Evolutionary conservation across 2,113 vertebrate species (phyloP).

Genomic region (Caranx melampygus): DNA sequence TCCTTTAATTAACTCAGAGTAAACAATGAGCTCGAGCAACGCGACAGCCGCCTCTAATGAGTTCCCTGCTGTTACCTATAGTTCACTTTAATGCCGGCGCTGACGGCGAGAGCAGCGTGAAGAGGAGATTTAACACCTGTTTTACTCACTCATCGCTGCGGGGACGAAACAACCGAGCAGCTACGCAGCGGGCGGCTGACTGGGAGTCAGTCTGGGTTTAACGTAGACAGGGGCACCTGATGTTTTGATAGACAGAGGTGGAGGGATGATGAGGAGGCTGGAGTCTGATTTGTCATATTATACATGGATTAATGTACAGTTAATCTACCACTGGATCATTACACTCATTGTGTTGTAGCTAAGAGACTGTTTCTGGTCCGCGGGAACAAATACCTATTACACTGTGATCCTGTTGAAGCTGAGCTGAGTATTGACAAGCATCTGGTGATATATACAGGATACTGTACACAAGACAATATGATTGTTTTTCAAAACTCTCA

Average conservation of each 20-base stretch:
- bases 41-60: slow-evolving; percentile 34
- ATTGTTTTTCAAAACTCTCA: too few relatives aligned
- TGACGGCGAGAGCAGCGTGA: slow-evolving; percentile 17
- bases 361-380: too few relatives aligned
- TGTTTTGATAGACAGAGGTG: neutral
- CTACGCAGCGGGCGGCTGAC: neutral
- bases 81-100: slow-evolving; percentile 6
- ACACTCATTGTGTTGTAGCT: too few relatives aligned
- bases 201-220: slow-evolving; percentile 9
- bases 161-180: slow-evolving; percentile 25
- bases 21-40: slow-evolving; percentile 46
- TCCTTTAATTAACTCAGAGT: slow-evolving; percentile 61
- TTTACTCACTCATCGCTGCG: slow-evolving; percentile 27
- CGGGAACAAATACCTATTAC: too few relatives aligned
- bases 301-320: neutral
- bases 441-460: too few relatives aligned
- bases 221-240: neutral
- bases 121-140: slow-evolving; percentile 56
- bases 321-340: neutral
- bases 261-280: neutral
- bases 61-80: slow-evolving; percentile 30
- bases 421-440: too few relatives aligned
- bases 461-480: too few relatives aligned
- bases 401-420: too few relatives aligned
- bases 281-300: neutral